phyloP scores from a whole-genome alignment of 2,113 vertebrate species.

The Grus americana region DNA sequence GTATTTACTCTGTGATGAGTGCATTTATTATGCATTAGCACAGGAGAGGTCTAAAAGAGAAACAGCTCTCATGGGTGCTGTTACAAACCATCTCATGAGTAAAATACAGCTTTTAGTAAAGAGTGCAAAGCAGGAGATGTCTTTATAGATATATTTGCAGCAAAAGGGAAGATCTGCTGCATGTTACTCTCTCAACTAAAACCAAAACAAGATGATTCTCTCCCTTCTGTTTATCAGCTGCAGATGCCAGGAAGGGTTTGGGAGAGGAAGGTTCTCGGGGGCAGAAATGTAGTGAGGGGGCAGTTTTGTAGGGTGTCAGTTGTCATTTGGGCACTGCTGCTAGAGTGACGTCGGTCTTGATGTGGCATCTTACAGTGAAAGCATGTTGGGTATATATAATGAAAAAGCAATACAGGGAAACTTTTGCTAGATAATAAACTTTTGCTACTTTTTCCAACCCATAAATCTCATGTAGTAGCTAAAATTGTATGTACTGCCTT shows the following conservation, averaged over 20 bases:
- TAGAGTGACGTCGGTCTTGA: not conserved
- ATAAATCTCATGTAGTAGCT: not conserved
- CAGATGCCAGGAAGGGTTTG: not conserved
- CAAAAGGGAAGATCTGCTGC: slow-evolving; percentile 2
- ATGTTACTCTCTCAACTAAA: not conserved
- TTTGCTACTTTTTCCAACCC: not conserved
- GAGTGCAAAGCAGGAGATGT: not conserved
- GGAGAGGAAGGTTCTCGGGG: not conserved
- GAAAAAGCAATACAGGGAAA: not conserved
- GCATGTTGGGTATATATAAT: not conserved
- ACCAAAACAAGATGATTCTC: not conserved
- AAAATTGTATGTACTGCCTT: not conserved
- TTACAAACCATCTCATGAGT: slow-evolving; percentile 23
- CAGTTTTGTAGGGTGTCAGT: not conserved
- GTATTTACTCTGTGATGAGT: not conserved
- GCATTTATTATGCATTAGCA: slow-evolving; percentile 26
- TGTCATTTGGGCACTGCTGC: not conserved
- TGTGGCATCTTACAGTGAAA: not conserved
- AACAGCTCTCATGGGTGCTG: not conserved
- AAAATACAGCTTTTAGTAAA: slow-evolving; percentile 28
- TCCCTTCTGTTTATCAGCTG: not conserved
- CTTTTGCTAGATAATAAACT: not conserved
- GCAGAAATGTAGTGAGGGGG: not conserved
- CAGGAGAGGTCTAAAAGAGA: slow-evolving; percentile 15
- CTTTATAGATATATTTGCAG: not conserved